Conservation (phyloP, 2,797 vertebrate genomes). For the Holocentrus rufus region DNA sequence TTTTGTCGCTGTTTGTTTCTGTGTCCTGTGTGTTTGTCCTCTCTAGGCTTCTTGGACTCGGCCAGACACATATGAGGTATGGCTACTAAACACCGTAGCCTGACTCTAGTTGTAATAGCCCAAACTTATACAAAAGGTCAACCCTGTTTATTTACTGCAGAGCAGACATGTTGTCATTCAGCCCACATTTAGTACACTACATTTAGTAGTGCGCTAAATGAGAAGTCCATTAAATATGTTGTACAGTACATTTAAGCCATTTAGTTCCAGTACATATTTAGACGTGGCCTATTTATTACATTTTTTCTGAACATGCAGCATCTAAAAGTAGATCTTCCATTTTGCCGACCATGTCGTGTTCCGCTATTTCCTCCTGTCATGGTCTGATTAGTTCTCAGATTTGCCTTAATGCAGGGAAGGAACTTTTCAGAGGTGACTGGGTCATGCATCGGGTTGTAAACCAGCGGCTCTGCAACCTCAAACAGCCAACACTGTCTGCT, state of each 20-base stretch:
- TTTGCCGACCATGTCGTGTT: background rate
- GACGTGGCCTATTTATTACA: slow-evolving; percentile 32
- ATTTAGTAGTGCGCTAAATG: slow-evolving; percentile 45
- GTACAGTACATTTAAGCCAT: slow-evolving; percentile 64
- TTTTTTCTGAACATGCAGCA: slow-evolving; percentile 3
- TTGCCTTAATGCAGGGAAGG: background rate
- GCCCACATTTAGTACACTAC: slow-evolving; percentile 32
- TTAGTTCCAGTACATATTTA: slow-evolving; percentile 69
- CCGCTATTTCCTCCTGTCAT: slow-evolving; percentile 45
- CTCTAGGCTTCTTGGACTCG: slow-evolving; percentile 99
- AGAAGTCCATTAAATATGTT: slow-evolving; percentile 57
- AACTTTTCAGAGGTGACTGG: slow-evolving; percentile 34
- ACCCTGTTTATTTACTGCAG: slow-evolving; percentile 52
- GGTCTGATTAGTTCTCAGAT: slow-evolving; percentile 36
- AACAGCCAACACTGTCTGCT: slow-evolving; percentile 67
- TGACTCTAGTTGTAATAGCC: slow-evolving; percentile 68
- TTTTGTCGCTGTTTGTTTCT: slow-evolving; percentile 78
- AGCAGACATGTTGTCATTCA: slow-evolving; percentile 72
- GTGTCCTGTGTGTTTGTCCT: slow-evolving; percentile 84
- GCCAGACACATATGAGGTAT: slow-evolving; percentile 98
- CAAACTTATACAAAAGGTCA: slow-evolving; percentile 54
- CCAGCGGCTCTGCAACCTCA: slow-evolving; percentile 29
- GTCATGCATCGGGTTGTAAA: slow-evolving; percentile 13
- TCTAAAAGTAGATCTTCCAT: slow-evolving; percentile 21
- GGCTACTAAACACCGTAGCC: slow-evolving; percentile 86